Base-by-base conservation (phyloP, 2,797 vertebrate genomes). In the Clarias platycephalus region DNA sequence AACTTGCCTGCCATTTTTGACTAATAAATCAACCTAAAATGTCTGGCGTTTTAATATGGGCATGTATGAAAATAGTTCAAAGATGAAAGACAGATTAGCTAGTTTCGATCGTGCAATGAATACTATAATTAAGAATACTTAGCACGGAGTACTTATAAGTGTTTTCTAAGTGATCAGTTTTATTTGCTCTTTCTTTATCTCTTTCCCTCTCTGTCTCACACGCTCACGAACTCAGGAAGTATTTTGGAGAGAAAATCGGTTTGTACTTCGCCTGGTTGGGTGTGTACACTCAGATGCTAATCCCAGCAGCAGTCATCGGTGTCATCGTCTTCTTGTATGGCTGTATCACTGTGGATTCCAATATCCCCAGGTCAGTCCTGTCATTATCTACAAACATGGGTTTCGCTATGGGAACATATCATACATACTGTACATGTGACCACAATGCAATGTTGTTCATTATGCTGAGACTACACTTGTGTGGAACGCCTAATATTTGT, bases 181-280 rank as follows among this genome's bases (percentile, higher is more conserved):
- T 24, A 4, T 37, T 64, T 24, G 24, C 44, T 44, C 24, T 79
- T 34, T 44, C 76, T 63, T n/a, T 18, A 40, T 49, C 37, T 16
- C 40, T 70, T 22, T 70, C 67, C 24, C 3, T 70, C 20, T 70
- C 20, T 24, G 9, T 71, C 68, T 24, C 24, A 64, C 37, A 15
- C 84, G 80, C 2, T 87, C 58, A 84, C 90, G 20, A 64, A 12
- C 13, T 6, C 18, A 99, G 98, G 92, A 99, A 98, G 91, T 99
- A 99, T 82, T 99, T 98, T 53, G 98, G 98, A 55, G 98, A 99
- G 93, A 99, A 99, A 94, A 96, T 99, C 0, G 98, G 97, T 44
- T 92, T 99, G 1, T 99, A 99, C 90, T 99, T 99, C 82, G 98
- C 98, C 92, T 99, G 98, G 98, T 93, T 99, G 88, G 98, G 98